A percentile compares a stretch with the other conserved stretches of the same genome.
These are phyloP conservation scores for Mesoclemmys tuberculata DNA, from an alignment of 2,113 vertebrate genomes.

Conservation along the genomic window DNA sequence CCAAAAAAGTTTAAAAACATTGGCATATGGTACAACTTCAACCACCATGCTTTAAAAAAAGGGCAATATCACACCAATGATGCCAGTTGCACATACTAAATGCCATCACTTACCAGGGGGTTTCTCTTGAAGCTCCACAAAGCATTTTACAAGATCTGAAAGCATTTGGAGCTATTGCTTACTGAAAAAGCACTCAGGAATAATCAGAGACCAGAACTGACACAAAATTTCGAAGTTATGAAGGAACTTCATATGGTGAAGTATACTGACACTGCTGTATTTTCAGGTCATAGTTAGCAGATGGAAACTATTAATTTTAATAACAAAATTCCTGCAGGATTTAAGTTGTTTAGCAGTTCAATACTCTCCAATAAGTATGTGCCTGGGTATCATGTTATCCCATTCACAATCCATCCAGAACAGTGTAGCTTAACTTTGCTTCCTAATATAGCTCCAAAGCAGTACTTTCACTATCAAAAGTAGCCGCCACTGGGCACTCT, in stretches of 20 bases:
- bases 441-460: not conserved
- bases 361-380: not conserved
- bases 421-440: not conserved
- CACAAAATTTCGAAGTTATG: not conserved
- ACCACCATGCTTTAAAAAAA: not conserved
- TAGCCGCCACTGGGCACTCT: not conserved
- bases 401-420: not conserved
- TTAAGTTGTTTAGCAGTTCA: not conserved
- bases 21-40: not conserved
- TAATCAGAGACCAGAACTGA: not conserved
- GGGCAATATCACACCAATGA: not conserved
- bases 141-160: not conserved
- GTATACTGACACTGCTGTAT: not conserved
- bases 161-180: not conserved
- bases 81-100: not conserved
- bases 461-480: conserved; percentile 23
- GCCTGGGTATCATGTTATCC: not conserved
- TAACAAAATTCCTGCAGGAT: not conserved
- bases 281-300: not conserved
- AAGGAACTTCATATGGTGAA: not conserved
- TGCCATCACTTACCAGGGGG: not conserved
- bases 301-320: not conserved
- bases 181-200: not conserved
- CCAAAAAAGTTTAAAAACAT: not conserved
- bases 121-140: not conserved